Conservation (phyloP, 2,113 vertebrate genomes). For the Burhinus oedicnemus region DNA sequence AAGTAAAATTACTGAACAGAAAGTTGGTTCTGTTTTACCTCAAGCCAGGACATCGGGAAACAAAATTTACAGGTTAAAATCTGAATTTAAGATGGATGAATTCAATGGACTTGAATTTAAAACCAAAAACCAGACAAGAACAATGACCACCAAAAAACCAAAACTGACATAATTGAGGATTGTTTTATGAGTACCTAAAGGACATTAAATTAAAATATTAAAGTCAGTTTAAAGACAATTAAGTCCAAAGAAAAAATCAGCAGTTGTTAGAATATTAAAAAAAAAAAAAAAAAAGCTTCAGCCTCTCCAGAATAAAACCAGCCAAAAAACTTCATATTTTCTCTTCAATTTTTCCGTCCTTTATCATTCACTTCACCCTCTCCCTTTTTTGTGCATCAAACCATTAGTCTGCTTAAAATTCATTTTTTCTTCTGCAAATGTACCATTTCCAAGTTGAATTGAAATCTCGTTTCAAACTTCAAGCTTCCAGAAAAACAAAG, state of each 20-base stretch:
- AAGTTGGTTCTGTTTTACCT: too few relatives aligned
- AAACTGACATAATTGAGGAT: neutral
- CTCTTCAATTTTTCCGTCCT: neutral
- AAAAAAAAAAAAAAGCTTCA: neutral
- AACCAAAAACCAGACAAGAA: neutral
- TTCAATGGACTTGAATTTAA: neutral
- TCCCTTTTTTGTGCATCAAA: neutral
- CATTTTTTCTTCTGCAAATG: neutral
- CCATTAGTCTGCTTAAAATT: neutral
- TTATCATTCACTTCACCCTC: neutral
- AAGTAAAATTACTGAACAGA: too few relatives aligned
- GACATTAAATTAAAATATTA: neutral
- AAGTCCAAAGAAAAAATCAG: neutral
- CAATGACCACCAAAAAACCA: rapidly evolving
- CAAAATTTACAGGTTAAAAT: neutral
- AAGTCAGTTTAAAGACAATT: neutral
- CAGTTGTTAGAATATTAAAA: neutral
- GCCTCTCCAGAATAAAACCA: neutral
- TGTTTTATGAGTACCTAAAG: neutral
- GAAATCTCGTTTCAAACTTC: neutral
- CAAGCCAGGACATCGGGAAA: neutral
- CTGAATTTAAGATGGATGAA: neutral
- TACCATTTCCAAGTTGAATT: neutral
- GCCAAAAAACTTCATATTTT: neutral
- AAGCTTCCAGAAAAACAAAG: neutral